Evolutionary conservation across 2,888 invertebrate genomes (phyloP).

Genomic region (Lochmaea capreae): DNA sequence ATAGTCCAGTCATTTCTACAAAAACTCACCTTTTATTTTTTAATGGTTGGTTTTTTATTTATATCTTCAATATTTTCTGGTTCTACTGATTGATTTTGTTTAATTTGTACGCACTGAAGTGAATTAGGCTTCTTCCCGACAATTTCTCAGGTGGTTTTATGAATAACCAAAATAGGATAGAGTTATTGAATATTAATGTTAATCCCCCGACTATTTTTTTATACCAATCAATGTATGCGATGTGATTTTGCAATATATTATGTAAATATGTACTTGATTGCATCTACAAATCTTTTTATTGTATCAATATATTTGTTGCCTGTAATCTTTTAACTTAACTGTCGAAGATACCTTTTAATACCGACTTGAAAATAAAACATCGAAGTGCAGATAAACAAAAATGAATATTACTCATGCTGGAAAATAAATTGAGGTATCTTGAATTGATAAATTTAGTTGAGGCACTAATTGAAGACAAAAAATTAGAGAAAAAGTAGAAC

Average conservation of each 20-base stretch:
- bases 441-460: too few species aligned
- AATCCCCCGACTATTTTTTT: not conserved
- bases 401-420: not conserved
- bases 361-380: not conserved
- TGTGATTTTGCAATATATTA: conserved; percentile 14
- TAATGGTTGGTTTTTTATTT: too few species aligned
- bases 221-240: not conserved
- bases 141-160: too few species aligned
- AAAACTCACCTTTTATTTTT: too few species aligned
- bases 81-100: too few species aligned
- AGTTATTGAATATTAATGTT: too few species aligned
- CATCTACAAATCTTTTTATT: conserved; percentile 13
- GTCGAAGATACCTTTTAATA: not conserved
- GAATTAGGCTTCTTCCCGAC: too few species aligned
- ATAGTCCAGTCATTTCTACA: not conserved
- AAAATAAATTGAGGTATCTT: not conserved
- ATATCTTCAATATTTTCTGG: too few species aligned
- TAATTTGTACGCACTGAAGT: too few species aligned
- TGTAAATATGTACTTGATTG: conserved; percentile 13
- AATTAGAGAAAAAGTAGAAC: too few species aligned
- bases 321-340: not conserved
- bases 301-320: conserved; percentile 7
- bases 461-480: too few species aligned
- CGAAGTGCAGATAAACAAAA: not conserved
- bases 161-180: too few species aligned